Evolutionary conservation across 2,888 invertebrate species (phyloP).

Genomic region (Helobdella robusta): DNA sequence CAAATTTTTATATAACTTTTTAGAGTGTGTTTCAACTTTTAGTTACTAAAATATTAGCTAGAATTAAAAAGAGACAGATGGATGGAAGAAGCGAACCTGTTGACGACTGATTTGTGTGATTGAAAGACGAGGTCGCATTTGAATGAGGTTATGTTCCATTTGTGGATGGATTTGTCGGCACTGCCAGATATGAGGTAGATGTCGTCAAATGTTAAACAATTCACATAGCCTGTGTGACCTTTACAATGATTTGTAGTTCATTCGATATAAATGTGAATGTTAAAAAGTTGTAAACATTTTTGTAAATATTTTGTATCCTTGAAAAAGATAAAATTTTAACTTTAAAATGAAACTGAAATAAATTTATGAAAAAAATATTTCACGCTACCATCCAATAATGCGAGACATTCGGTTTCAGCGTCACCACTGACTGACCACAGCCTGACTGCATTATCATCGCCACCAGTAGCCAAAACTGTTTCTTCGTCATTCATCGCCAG

Average conservation of each 20-base stretch:
- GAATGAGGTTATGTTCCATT: conserved; percentile 53
- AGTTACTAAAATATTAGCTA: no score
- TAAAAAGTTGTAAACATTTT: conserved; percentile 32
- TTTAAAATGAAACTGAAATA: background rate
- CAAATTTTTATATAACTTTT: no score
- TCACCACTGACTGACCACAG: conserved; percentile 52
- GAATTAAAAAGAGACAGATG: no score
- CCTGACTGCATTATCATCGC: conserved; percentile 51
- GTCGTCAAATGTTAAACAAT: conserved; percentile 51
- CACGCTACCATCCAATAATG: conserved; percentile 41
- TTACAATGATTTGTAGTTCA: background rate
- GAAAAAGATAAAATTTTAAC: background rate
- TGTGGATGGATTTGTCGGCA: conserved; percentile 52
- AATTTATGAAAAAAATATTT: background rate
- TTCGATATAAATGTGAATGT: no score
- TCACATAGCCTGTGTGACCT: conserved; percentile 52
- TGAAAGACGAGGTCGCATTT: conserved; percentile 50
- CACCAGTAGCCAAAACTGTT: conserved; percentile 52
- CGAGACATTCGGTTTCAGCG: conserved; percentile 50
- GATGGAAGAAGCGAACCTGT: no score
- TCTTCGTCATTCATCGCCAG: conserved; percentile 52
- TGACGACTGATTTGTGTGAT: conserved; percentile 51
- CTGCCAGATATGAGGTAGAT: conserved; percentile 52
- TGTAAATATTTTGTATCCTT: background rate
- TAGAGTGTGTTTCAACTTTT: no score